These are phyloP conservation scores for Graphium colonna DNA, from an alignment of 2,888 invertebrate species.

Conservation along the genomic window DNA sequence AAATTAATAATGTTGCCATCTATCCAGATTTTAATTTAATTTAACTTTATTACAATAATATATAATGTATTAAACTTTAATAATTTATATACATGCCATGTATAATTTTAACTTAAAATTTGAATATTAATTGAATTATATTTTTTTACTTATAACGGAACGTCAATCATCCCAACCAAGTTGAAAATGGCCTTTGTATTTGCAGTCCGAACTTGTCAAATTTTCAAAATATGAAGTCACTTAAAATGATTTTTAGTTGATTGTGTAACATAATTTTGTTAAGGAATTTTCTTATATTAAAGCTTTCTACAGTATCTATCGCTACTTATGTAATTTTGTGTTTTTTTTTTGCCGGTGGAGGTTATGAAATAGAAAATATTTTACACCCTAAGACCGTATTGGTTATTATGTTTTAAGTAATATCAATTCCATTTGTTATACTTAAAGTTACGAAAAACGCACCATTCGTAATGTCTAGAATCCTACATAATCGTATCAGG, in stretches of 20 bases:
- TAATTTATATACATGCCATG: no score
- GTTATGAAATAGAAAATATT: slow-evolving; percentile 58
- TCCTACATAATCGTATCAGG: slow-evolving; percentile 71
- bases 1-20: background rate
- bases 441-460: slow-evolving; percentile 38
- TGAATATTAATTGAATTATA: no score
- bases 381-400: slow-evolving; percentile 35
- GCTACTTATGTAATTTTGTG: slow-evolving; percentile 41
- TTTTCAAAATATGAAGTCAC: slow-evolving; percentile 66
- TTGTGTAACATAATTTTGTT: slow-evolving; percentile 56
- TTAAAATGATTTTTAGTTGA: slow-evolving; percentile 67
- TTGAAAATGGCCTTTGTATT: slow-evolving; percentile 46
- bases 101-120: no score
- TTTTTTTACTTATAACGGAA: slow-evolving; percentile 15
- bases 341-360: slow-evolving; percentile 54
- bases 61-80: no score
- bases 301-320: slow-evolving; percentile 33
- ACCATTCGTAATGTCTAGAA: slow-evolving; percentile 69
- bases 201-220: slow-evolving; percentile 49
- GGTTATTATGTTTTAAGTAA: slow-evolving; percentile 55
- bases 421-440: slow-evolving; percentile 39
- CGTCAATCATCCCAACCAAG: slow-evolving; percentile 31
- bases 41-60: no score
- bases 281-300: slow-evolving; percentile 34
- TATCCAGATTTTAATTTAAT: no score